Evolutionary conservation across 1,140 invertebrate genomes (phyloP).

Genomic region (Hylaeus volcanicus): DNA sequence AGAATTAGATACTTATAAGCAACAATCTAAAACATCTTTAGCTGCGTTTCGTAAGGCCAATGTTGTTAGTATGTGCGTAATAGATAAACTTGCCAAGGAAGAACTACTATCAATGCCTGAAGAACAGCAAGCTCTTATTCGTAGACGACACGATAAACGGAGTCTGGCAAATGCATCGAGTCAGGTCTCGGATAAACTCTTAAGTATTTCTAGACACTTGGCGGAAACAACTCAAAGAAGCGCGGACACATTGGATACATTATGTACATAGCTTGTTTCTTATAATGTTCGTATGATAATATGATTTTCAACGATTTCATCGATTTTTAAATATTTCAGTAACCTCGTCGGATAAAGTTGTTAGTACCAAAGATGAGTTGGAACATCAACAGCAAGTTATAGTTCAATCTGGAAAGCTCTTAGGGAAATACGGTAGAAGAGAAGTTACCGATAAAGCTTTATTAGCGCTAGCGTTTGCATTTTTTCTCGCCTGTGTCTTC

Average conservation of each 20-base stretch:
- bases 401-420: constrained; percentile 91
- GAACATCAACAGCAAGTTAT: constrained; percentile 92
- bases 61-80: constrained; percentile 86
- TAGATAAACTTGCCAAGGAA: constrained; percentile 87
- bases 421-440: constrained; percentile 95
- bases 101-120: constrained; percentile 84
- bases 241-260: constrained; percentile 90
- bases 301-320: constrained; percentile 20
- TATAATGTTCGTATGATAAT: constrained; percentile 8
- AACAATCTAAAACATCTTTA: constrained; percentile 86
- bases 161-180: constrained; percentile 84
- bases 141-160: constrained; percentile 85
- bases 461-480: constrained; percentile 93
- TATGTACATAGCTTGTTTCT: constrained; percentile 81
- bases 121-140: constrained; percentile 82
- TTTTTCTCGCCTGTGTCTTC: constrained; percentile 95
- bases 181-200: constrained; percentile 90
- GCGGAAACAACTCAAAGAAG: constrained; percentile 93
- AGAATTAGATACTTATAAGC: constrained; percentile 85
- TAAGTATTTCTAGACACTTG: constrained; percentile 91
- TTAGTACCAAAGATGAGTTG: constrained; percentile 91
- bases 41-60: constrained; percentile 90
- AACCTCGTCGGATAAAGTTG: constrained; percentile 78
- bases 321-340: constrained; percentile 74
- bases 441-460: constrained; percentile 97